phyloP scores from a whole-genome alignment of 2,888 invertebrate genomes.

The Hyles lineata region DNA sequence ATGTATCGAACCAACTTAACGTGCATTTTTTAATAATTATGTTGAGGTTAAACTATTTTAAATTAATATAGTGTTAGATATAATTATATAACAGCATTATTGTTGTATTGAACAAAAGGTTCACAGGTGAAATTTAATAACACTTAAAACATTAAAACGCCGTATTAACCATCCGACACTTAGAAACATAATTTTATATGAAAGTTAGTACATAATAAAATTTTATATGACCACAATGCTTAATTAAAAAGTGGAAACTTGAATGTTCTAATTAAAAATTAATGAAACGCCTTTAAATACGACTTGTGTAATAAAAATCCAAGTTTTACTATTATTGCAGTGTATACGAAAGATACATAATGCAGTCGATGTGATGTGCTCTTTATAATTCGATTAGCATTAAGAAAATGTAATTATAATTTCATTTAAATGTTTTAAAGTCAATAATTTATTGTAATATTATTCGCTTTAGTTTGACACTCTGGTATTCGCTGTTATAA shows the following conservation, averaged over 20 bases:
- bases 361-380: background rate
- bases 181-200: conserved; percentile 23
- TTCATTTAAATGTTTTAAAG: conserved; percentile 15
- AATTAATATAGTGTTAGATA: background rate
- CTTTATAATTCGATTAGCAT: conserved; percentile 13
- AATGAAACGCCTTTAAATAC: conserved; percentile 44
- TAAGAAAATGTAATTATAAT: conserved; percentile 13
- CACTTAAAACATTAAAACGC: conserved; percentile 1
- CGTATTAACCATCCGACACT: background rate
- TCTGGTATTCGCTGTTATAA: background rate
- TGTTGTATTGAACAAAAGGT: background rate
- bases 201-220: conserved; percentile 39
- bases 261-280: conserved; percentile 49
- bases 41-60: background rate
- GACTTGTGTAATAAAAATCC: conserved; percentile 40
- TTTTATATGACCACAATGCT: conserved; percentile 49
- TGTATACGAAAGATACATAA: conserved; percentile 22
- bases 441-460: conserved; percentile 13
- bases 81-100: conserved; percentile 6
- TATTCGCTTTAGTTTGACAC: background rate
- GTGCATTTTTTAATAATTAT: too few species aligned
- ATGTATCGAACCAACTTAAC: too few species aligned
- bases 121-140: conserved; percentile 20
- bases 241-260: conserved; percentile 48
- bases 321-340: conserved; percentile 40